Evolutionary conservation across 2,888 invertebrate genomes (phyloP).

Genomic region (Oeneis ivallda): DNA sequence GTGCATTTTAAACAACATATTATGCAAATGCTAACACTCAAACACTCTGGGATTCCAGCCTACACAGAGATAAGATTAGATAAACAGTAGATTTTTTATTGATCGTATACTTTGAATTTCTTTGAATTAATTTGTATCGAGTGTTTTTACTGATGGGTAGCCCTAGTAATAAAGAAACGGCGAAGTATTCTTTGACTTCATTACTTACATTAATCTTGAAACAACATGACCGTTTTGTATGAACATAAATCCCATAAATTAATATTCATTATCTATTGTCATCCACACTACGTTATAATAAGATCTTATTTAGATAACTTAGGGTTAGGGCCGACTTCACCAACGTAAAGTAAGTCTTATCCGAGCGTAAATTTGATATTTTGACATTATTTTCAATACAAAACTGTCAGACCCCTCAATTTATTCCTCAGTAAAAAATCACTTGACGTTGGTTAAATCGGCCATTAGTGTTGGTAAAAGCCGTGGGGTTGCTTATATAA

Average conservation of each 20-base stretch:
- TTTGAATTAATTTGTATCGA: background rate
- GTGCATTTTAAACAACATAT: slow-evolving; percentile 10
- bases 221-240: slow-evolving; percentile 8
- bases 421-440: too few species aligned
- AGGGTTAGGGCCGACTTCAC: too few species aligned
- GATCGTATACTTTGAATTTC: too few species aligned
- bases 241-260: slow-evolving; percentile 11
- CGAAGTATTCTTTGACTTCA: background rate
- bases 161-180: background rate
- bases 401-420: too few species aligned
- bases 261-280: slow-evolving; percentile 11
- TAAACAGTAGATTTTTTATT: too few species aligned
- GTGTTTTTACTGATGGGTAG: background rate
- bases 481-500: slow-evolving; percentile 28
- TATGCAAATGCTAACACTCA: background rate
- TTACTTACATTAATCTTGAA: slow-evolving; percentile 2
- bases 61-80: background rate
- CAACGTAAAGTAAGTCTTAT: too few species aligned
- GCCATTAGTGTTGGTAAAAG: slow-evolving; percentile 38
- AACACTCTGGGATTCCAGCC: background rate
- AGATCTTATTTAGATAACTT: slow-evolving; percentile 35
- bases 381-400: too few species aligned
- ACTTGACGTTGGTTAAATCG: too few species aligned
- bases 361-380: too few species aligned
- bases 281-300: slow-evolving; percentile 16